These are phyloP conservation scores for Lepus europaeus DNA, from an alignment of 2,113 vertebrate genomes.

Conservation along the genomic window DNA sequence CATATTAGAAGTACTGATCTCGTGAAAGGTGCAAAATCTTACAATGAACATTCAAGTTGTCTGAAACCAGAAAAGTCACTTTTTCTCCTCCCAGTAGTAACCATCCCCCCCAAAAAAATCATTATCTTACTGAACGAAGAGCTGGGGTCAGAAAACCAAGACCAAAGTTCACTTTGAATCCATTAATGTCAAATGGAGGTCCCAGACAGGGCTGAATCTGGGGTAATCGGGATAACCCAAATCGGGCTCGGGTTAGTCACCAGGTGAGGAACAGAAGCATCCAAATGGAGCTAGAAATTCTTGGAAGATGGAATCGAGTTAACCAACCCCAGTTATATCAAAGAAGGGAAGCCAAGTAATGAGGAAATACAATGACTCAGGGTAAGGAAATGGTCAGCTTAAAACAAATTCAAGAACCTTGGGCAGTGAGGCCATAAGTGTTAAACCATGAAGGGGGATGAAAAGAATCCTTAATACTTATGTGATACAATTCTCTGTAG, in stretches of 20 bases:
- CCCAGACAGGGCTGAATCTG: not conserved
- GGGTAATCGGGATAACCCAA: not conserved
- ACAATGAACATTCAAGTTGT: not conserved
- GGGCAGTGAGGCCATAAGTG: not conserved
- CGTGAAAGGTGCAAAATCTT: conserved; percentile 10
- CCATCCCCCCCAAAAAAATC: not conserved
- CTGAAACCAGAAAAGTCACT: not conserved
- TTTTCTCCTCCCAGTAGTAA: not conserved
- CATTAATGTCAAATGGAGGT: not conserved
- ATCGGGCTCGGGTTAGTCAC: not conserved
- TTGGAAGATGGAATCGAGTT: not conserved
- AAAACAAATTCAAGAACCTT: not conserved
- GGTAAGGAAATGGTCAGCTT: not conserved
- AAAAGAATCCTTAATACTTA: not conserved
- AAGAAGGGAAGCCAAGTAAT: not conserved
- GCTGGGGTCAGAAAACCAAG: not conserved
- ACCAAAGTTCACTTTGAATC: not conserved
- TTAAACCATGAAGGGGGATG: not conserved
- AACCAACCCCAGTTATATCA: not conserved
- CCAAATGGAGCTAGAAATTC: not conserved
- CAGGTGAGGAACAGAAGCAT: not conserved
- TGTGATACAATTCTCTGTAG: not conserved
- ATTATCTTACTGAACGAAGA: not conserved
- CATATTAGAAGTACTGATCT: not conserved
- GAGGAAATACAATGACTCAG: not conserved